Evolutionary conservation across 2,888 invertebrate genomes (phyloP), one percentile per base, ranked within the genome.

Genomic region (Agrilus mali): DNA sequence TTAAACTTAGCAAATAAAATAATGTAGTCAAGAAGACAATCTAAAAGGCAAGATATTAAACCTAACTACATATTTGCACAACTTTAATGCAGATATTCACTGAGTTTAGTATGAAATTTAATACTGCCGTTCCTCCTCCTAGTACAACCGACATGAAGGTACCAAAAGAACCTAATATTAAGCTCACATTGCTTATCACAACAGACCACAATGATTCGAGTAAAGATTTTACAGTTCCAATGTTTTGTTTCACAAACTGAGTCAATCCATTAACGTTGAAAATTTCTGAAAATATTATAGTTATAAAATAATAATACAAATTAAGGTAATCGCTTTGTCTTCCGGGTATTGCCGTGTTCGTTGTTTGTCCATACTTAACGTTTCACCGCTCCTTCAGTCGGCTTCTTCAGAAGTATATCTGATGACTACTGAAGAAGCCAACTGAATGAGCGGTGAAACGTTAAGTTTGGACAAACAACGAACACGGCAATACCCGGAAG

Each of bases 1-100:
- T 89, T 10, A 86, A 87, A 51, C 86, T 90, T 50, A 98, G 72
- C 40, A 98, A 73, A 66, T 97, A 98, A 70, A 96, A 98, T 7
- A 98, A 71, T 0, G 96, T 90, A 3, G 97, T 96, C 60, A 97
- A 80, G 69, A 98, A 98, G 15, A 98, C 92, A 50, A 96, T 82
- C 95, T 95, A 62, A 4, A 67, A 68, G 42, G 33, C 7, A 27
- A 3, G 10, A 5, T 2, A 27, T 27, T 27, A 27, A 27, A 27
- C 8, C 2, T 10, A 27, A 27, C 10, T 10, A n/a, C n/a, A n/a
- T n/a, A 5, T 20, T 20, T 2, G 10, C 10, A 27, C 2, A 2
- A 5, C 8, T 10, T 2, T 27, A 27, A 2, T 43, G 35, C n/a
- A 22, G 33, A 38, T 50, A 63, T 70, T 71, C 67, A 89, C 89